Percentiles rank a stretch among this genome's conserved stretches.
phyloP scores from a whole-genome alignment of 2,888 invertebrate species.

The Volucella zonaria region DNA sequence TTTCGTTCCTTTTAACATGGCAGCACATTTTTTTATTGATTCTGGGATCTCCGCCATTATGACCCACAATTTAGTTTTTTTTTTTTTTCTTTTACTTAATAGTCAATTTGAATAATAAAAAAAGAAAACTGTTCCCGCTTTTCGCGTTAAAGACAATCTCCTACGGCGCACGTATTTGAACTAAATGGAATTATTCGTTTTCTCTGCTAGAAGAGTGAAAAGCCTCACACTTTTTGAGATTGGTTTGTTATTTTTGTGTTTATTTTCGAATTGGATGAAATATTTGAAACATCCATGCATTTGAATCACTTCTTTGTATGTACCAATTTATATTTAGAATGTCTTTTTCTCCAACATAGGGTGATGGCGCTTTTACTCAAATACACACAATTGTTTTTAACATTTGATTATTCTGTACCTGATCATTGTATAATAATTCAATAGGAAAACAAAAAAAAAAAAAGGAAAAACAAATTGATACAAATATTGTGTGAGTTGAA shows the following conservation, averaged over 20 bases:
- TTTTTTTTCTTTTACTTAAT: neutral
- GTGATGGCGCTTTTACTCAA: constrained; percentile 36
- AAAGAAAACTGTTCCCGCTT: constrained; percentile 22
- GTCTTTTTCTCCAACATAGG: constrained; percentile 65
- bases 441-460: too few species aligned
- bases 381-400: constrained; percentile 34
- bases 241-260: constrained; percentile 61
- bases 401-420: constrained; percentile 40
- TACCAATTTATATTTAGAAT: constrained; percentile 67
- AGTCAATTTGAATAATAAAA: constrained; percentile 20
- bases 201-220: constrained; percentile 45
- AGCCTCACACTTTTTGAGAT: constrained; percentile 58
- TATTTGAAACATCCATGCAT: constrained; percentile 72
- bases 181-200: constrained; percentile 69
- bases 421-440: neutral
- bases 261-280: constrained; percentile 72
- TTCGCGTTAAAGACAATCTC: constrained; percentile 56
- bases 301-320: constrained; percentile 62
- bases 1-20: constrained; percentile 89
- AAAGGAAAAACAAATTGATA: too few species aligned
- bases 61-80: constrained; percentile 46
- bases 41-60: constrained; percentile 86
- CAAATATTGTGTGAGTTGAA: too few species aligned
- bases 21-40: constrained; percentile 92
- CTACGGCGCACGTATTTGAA: constrained; percentile 64